Evolutionary conservation across 2,888 invertebrate species (phyloP), one percentile per base, ranked within the genome.

Genomic region (Onthophagus sagittarius): DNA sequence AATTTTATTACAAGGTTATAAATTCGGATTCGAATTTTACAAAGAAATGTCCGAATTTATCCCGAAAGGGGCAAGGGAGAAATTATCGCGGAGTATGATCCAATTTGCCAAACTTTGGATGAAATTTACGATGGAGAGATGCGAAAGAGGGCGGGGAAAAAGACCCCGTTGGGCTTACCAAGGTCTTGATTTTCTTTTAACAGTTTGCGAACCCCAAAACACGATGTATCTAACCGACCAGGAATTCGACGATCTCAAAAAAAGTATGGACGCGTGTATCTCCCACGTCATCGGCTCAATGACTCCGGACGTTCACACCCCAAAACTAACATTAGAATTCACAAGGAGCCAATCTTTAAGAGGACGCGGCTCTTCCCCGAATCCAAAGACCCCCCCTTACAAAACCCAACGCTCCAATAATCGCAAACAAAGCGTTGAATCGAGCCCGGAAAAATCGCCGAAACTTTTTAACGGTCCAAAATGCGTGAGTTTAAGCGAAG

Each of bases 151-250:
- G 0, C 87, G 94, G 4, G 95, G 95, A 0, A 87, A 93, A 78
- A 85, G 94, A 15, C 95, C 95, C 0, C 88, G 96, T 81, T 97
- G 96, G 96, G 96, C 96, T 2, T 91, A 91, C 81, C 95, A 95
- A 82, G 96, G 97, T 0, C 83, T 97, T 71, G 96, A 97, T 81
- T 97, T 95, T 84, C 87, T 97, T 0, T 91, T 94, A 84, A 88
- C 92, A 63, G 94, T 94, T 0, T 95, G 94, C 81, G 95, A 96
- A 81, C 95, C 96, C 0, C 89, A 92, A 77, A 92, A 95, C 80
- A 93, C 96, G 0, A 90, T 90, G 77, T 90, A 92, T 82, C 86
- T 97, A 65, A 89, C 90, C 15, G 93, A 95, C 63, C 87, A 88
- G 23, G 93, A 95, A 80, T 97, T 96, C 83, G 92, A 94, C 85